Conservation (phyloP, 2,797 vertebrate genomes). For the Otolemur crassicaudatus region DNA sequence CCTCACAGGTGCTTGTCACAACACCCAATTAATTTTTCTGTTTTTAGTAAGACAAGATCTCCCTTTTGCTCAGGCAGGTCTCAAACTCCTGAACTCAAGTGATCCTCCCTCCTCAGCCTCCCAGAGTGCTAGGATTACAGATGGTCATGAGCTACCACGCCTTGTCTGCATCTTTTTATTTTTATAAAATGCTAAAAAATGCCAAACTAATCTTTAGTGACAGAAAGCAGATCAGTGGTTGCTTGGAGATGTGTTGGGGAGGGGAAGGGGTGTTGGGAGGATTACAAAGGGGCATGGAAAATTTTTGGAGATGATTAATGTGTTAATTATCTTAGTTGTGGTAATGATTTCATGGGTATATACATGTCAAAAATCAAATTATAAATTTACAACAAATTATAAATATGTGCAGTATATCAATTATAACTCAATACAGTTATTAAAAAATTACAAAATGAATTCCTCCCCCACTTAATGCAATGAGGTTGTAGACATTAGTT, state of each 20-base stretch:
- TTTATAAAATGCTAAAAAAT: constrained; percentile 65
- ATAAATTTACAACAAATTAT: constrained; percentile 19
- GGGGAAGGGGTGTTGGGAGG: not conserved
- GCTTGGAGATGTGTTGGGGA: not conserved
- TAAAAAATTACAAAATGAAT: constrained; percentile 56
- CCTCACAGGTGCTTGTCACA: no score
- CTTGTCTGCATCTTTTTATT: not conserved
- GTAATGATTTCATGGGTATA: not conserved
- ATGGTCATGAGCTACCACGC: no score
- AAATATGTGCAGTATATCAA: constrained; percentile 19
- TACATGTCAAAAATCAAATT: constrained; percentile 46
- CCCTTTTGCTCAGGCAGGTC: no score
- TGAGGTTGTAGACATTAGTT: not conserved
- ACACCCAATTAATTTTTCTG: no score
- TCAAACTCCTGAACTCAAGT: no score
- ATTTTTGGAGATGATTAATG: not conserved
- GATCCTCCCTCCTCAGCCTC: no score
- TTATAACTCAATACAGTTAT: not conserved
- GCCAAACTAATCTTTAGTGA: not conserved
- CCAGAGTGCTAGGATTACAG: no score
- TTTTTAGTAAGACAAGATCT: no score
- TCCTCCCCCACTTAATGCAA: not conserved
- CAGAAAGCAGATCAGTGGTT: not conserved
- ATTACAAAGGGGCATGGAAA: not conserved
- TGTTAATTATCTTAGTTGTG: constrained; percentile 7